Percentiles rank a stretch among this genome's conserved stretches.
These are phyloP conservation scores for Exocentrus adspersus DNA, from an alignment of 2,888 invertebrate genomes.

Conservation along the genomic window DNA sequence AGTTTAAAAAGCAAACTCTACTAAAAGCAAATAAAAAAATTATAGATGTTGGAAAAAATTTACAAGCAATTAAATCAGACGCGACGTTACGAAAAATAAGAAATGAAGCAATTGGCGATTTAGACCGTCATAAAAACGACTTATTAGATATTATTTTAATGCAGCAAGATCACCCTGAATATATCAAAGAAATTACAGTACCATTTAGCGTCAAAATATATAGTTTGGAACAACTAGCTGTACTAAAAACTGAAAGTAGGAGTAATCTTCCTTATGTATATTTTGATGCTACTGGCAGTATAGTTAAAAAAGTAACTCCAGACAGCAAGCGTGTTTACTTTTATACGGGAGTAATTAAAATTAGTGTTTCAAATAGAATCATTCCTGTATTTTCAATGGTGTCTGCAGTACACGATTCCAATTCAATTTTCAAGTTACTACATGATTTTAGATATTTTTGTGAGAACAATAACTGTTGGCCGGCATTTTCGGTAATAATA, in stretches of 20 bases:
- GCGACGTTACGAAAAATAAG: background rate
- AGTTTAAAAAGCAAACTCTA: slow-evolving; percentile 16
- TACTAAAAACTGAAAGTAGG: background rate
- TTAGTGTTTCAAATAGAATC: background rate
- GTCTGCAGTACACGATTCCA: slow-evolving; percentile 15
- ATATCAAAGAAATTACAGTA: background rate
- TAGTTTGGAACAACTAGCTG: background rate
- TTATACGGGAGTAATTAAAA: background rate
- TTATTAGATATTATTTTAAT: background rate
- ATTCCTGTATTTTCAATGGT: background rate
- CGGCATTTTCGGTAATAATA: slow-evolving; percentile 25
- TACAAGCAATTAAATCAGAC: slow-evolving; percentile 26
- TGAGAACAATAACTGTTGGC: slow-evolving; percentile 27
- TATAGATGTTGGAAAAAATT: slow-evolving; percentile 5
- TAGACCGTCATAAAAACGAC: background rate
- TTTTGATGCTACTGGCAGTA: background rate
- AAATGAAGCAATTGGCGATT: background rate
- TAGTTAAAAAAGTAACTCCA: background rate
- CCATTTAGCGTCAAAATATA: background rate
- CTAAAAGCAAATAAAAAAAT: background rate
- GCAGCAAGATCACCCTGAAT: background rate
- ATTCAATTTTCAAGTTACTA: slow-evolving; percentile 30
- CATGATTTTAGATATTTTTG: slow-evolving; percentile 24
- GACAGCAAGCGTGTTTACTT: background rate
- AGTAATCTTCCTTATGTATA: background rate